A percentile compares a stretch with the other conserved stretches of the same genome.
Evolutionary conservation across 2,888 invertebrate species (phyloP).

Genomic region (Venustoraphidia nigricollis): DNA sequence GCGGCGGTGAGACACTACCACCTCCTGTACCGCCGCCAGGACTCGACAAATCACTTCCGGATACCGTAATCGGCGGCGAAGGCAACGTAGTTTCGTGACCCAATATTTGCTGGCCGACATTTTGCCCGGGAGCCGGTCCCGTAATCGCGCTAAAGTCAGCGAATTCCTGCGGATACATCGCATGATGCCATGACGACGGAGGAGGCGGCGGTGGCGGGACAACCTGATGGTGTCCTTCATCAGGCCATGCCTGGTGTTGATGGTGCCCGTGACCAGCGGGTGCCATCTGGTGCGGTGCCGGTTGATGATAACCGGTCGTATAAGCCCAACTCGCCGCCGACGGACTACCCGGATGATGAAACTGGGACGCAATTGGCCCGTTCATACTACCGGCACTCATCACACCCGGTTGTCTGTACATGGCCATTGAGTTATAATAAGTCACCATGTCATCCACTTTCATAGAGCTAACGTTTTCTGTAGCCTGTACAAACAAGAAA

Average conservation of each 20-base stretch:
- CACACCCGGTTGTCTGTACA: conserved; percentile 47
- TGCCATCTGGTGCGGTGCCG: conserved; percentile 17
- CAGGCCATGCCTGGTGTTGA: conserved; percentile 25
- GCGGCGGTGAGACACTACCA: conserved; percentile 23
- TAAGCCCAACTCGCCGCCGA: conserved; percentile 29
- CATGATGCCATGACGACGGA: conserved; percentile 26
- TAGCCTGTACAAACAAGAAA: too few relatives aligned
- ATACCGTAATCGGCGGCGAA: conserved; percentile 41
- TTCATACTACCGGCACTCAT: conserved; percentile 35
- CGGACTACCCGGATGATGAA: conserved; percentile 27
- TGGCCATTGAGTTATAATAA: conserved; percentile 52
- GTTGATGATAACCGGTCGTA: conserved; percentile 27
- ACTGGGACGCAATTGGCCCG: conserved; percentile 40
- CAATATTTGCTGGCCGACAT: conserved; percentile 1
- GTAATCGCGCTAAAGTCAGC: conserved; percentile 23
- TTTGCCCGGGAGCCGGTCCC: conserved; percentile 5
- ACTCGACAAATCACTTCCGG: conserved; percentile 44
- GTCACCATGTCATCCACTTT: conserved; percentile 41
- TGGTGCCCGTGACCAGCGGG: conserved; percentile 25
- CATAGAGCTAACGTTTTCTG: too few relatives aligned
- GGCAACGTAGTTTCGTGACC: conserved; percentile 24
- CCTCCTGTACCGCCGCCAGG: conserved; percentile 30
- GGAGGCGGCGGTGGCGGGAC: not conserved
- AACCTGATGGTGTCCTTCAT: conserved; percentile 1
- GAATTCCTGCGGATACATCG: conserved; percentile 31